These are phyloP conservation scores for Porites rus DNA, from an alignment of 92 coral and sea anemone species.

Conservation along the genomic window DNA sequence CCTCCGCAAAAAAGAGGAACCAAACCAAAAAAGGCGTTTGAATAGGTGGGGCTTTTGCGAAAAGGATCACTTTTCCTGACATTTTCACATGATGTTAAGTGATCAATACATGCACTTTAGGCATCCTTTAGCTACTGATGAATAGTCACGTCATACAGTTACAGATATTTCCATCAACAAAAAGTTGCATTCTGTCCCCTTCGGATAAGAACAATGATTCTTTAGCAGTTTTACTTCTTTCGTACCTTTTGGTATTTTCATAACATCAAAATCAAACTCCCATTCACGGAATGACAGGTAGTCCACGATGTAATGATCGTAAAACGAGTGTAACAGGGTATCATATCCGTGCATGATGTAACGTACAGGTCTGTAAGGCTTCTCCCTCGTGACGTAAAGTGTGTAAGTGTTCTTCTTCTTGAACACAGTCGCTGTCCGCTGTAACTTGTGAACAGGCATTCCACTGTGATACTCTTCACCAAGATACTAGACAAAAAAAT, in stretches of 20 bases:
- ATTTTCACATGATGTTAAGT: too few relatives aligned
- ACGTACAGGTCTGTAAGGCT: slow-evolving; percentile 88
- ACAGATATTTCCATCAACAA: too few relatives aligned
- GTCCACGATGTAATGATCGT: slow-evolving; percentile 92
- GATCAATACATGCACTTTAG: too few relatives aligned
- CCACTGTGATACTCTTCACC: slow-evolving; percentile 88
- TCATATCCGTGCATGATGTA: slow-evolving; percentile 93
- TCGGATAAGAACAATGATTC: too few relatives aligned
- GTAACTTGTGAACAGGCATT: slow-evolving; percentile 77
- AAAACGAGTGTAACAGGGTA: slow-evolving; percentile 85
- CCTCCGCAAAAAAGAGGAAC: too few relatives aligned
- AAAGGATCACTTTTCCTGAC: too few relatives aligned
- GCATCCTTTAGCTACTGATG: too few relatives aligned
- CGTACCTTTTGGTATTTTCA: slow-evolving; percentile 91
- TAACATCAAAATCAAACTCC: slow-evolving; percentile 79
- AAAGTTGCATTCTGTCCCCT: too few relatives aligned
- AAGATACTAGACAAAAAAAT: slow-evolving; percentile 48
- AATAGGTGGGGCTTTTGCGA: too few relatives aligned
- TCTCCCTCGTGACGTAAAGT: slow-evolving; percentile 77
- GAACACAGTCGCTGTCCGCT: slow-evolving; percentile 53
- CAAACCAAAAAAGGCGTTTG: too few relatives aligned
- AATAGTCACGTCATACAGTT: too few relatives aligned
- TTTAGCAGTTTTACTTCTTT: background rate
- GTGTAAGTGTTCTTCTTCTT: slow-evolving; percentile 88
- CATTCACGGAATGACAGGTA: slow-evolving; percentile 83